phyloP scores from a whole-genome alignment of 1,140 invertebrate genomes.

The Eriocheir sinensis region DNA sequence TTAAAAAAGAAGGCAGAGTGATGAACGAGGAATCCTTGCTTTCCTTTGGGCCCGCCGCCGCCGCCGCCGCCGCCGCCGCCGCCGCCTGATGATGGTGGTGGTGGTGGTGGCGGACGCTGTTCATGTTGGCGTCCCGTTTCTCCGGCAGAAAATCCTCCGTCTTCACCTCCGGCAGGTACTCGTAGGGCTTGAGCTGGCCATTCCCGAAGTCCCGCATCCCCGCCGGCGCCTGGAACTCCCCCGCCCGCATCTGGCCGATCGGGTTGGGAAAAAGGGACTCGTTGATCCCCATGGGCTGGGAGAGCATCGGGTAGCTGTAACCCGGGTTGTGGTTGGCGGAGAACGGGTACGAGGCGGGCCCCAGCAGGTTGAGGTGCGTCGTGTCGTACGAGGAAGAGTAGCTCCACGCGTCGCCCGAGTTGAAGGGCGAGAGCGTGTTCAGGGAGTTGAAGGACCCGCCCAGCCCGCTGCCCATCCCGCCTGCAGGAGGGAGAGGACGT shows the following conservation, averaged over 20 bases:
- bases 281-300: slow-evolving; percentile 77
- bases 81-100: background rate
- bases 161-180: slow-evolving; percentile 78
- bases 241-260: slow-evolving; percentile 72
- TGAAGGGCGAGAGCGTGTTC: slow-evolving; percentile 69
- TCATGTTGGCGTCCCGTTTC: slow-evolving; percentile 75
- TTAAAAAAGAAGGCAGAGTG: slow-evolving; percentile 79
- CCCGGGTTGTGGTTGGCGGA: slow-evolving; percentile 76
- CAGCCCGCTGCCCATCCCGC: background rate
- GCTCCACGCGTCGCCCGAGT: slow-evolving; percentile 71
- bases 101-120: slow-evolving; percentile 66
- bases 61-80: slow-evolving; percentile 29
- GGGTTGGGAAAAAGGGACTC: slow-evolving; percentile 77
- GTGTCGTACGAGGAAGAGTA: slow-evolving; percentile 77
- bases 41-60: slow-evolving; percentile 68
- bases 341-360: slow-evolving; percentile 74
- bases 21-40: slow-evolving; percentile 77
- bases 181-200: slow-evolving; percentile 71
- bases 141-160: slow-evolving; percentile 76
- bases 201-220: slow-evolving; percentile 70
- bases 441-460: slow-evolving; percentile 72
- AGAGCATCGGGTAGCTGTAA: slow-evolving; percentile 78
- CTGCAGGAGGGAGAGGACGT: slow-evolving; percentile 15
- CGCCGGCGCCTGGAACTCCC: slow-evolving; percentile 73
- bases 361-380: slow-evolving; percentile 74